Evolutionary conservation across 92 coral and sea anemone species (phyloP).

Genomic region (Siderastrea radians): DNA sequence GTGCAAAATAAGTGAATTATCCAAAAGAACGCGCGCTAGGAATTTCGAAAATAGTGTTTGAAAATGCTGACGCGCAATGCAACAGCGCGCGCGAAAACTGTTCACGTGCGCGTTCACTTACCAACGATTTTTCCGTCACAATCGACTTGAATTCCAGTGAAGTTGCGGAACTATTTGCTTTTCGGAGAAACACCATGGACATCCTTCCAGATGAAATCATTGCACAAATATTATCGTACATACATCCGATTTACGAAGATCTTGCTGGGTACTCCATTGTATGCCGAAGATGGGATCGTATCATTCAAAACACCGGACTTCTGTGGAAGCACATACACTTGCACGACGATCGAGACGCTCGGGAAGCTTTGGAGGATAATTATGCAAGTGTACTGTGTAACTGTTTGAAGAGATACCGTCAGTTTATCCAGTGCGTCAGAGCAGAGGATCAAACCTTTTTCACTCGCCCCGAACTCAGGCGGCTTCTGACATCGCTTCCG

Average conservation of each 20-base stretch:
- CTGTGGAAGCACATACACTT: conserved; percentile 90
- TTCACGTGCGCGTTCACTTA: conserved; percentile 23
- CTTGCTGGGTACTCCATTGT: conserved; percentile 58
- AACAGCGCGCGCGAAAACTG: conserved; percentile 29
- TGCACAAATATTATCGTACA: conserved; percentile 70
- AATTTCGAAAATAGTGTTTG: not conserved
- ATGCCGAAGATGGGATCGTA: conserved; percentile 77
- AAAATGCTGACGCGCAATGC: conserved; percentile 10
- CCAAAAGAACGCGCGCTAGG: not conserved
- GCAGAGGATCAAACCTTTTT: conserved; percentile 78
- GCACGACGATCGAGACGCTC: conserved; percentile 76
- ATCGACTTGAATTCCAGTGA: not conserved
- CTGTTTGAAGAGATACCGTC: conserved; percentile 69
- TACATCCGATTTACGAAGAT: conserved; percentile 86
- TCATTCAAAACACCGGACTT: conserved; percentile 69
- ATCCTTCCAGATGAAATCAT: conserved; percentile 79
- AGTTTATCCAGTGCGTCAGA: conserved; percentile 76
- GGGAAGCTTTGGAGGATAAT: conserved; percentile 40
- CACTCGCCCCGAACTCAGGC: conserved; percentile 55
- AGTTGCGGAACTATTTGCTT: not conserved
- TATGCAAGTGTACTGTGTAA: conserved; percentile 51
- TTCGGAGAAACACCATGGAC: conserved; percentile 46
- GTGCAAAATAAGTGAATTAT: not conserved
- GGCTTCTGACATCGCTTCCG: conserved; percentile 55
- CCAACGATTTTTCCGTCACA: conserved; percentile 25